Evolutionary conservation across 1,140 invertebrate species (phyloP).

Genomic region (Aphaenogaster rudis): DNA sequence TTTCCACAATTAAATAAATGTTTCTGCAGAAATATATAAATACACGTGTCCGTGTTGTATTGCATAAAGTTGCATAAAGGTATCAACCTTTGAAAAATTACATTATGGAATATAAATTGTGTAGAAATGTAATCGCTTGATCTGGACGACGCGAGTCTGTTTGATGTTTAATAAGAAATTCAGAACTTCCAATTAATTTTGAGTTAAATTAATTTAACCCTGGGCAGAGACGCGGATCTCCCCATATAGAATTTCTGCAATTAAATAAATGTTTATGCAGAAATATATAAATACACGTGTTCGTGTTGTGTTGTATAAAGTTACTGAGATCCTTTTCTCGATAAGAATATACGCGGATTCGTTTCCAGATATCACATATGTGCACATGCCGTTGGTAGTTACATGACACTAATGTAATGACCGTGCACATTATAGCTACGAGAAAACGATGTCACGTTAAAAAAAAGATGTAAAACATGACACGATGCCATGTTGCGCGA

Average conservation of each 20-base stretch:
- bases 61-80: not conserved
- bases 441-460: slow-evolving; percentile 44
- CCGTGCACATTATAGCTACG: slow-evolving; percentile 12
- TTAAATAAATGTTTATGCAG: not conserved
- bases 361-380: not conserved
- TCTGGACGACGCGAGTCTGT: slow-evolving; percentile 30
- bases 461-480: slow-evolving; percentile 23
- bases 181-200: not conserved
- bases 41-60: no score
- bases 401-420: slow-evolving; percentile 38
- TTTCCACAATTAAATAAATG: slow-evolving; percentile 18
- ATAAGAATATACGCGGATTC: slow-evolving; percentile 13
- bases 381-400: not conserved
- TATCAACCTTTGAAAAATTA: slow-evolving; percentile 41
- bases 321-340: not conserved
- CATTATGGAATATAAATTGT: slow-evolving; percentile 23
- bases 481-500: not conserved
- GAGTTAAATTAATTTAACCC: not conserved
- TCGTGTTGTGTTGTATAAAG: not conserved
- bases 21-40: not conserved
- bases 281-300: not conserved
- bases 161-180: not conserved
- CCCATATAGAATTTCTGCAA: not conserved
- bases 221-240: not conserved
- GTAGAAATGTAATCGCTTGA: slow-evolving; percentile 25